Percentiles rank a stretch among this genome's conserved stretches.
These are phyloP conservation scores for Campoletis sonorensis DNA, from an alignment of 1,140 invertebrate species.

Conservation along the genomic window DNA sequence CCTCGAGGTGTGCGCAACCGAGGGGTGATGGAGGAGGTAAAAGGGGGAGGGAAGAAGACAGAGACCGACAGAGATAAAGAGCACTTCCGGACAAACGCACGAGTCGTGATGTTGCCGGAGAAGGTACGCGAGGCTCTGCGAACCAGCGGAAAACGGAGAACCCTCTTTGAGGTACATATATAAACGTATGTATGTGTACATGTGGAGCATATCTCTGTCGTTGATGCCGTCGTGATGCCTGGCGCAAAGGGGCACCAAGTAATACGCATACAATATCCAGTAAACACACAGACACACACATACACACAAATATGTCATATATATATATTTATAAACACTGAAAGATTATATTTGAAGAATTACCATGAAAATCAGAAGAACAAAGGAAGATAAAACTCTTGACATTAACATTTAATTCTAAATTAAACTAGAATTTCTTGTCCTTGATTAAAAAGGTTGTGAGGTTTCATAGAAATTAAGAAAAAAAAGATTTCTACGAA, in stretches of 20 bases:
- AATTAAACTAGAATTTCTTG: too few relatives aligned
- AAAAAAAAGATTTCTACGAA: too few relatives aligned
- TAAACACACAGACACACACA: too few relatives aligned
- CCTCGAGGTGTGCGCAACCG: conserved; percentile 52
- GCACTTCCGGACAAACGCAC: conserved; percentile 72
- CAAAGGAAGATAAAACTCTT: too few relatives aligned
- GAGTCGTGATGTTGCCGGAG: conserved; percentile 47
- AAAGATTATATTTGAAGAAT: too few relatives aligned
- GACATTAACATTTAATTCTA: too few relatives aligned
- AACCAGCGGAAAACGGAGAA: conserved; percentile 47
- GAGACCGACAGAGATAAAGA: conserved; percentile 76
- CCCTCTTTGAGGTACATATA: not conserved
- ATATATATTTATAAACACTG: too few relatives aligned
- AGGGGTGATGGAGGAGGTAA: conserved; percentile 10
- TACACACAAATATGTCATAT: too few relatives aligned
- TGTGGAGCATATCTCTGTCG: not conserved
- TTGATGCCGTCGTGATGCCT: not conserved
- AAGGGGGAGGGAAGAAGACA: conserved; percentile 53
- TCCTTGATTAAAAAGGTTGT: too few relatives aligned
- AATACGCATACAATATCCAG: too few relatives aligned
- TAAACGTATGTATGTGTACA: not conserved
- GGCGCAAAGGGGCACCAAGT: conserved; percentile 36
- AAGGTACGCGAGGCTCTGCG: not conserved
- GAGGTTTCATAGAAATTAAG: too few relatives aligned
- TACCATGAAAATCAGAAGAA: too few relatives aligned